Percentiles rank a stretch among this genome's conserved stretches.
These are phyloP conservation scores for Cremastinae sp. DNA, from an alignment of 2,888 invertebrate species.

Conservation along the genomic window DNA sequence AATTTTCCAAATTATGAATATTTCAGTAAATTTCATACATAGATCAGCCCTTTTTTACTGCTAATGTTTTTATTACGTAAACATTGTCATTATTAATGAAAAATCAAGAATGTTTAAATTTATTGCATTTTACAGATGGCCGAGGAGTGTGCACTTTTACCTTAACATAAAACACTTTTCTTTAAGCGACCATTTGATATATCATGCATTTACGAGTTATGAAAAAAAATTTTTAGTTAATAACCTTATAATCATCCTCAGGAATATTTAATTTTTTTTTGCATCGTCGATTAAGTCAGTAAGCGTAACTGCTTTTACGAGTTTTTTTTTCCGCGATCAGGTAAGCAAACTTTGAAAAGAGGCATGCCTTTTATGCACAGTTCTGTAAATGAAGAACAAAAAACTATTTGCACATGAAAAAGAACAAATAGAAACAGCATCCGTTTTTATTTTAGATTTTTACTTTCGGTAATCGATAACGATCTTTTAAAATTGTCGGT, in stretches of 20 bases:
- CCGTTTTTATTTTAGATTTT: constrained; percentile 3
- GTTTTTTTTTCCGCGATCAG: constrained; percentile 28
- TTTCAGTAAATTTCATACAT: too few relatives aligned
- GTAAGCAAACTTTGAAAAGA: constrained; percentile 31
- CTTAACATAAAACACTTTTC: constrained; percentile 8
- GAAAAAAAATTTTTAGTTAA: neutral
- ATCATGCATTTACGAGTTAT: neutral
- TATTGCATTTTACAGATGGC: too few relatives aligned
- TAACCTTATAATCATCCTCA: constrained; percentile 39
- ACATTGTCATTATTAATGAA: too few relatives aligned
- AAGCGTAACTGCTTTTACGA: constrained; percentile 29
- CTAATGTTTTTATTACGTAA: too few relatives aligned
- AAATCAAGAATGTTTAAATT: too few relatives aligned
- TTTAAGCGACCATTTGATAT: neutral
- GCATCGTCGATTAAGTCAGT: constrained; percentile 24
- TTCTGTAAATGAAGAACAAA: constrained; percentile 9
- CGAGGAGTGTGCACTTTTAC: constrained; percentile 6
- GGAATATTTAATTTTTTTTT: constrained; percentile 34
- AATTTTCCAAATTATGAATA: too few relatives aligned
- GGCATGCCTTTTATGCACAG: constrained; percentile 18
- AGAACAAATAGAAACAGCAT: neutral
- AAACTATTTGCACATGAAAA: neutral
- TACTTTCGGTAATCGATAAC: too few relatives aligned
- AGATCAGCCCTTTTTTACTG: too few relatives aligned
- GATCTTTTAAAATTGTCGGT: too few relatives aligned